These are phyloP conservation scores for Papilio protenor DNA, from an alignment of 2,888 invertebrate genomes.

Conservation along the genomic window DNA sequence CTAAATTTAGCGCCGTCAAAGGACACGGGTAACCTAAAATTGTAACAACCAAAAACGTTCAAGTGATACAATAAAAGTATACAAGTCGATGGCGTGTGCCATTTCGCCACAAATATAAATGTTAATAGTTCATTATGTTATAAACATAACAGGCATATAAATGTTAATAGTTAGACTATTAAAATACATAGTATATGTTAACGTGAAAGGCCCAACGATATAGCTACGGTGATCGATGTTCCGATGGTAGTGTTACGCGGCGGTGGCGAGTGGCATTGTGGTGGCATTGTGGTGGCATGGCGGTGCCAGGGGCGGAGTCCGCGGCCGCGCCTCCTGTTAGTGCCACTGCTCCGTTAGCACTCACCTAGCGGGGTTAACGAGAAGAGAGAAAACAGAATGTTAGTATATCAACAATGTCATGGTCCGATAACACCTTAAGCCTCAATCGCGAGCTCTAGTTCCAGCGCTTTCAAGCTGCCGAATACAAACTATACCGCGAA, in stretches of 20 bases:
- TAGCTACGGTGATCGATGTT: slow-evolving; percentile 83
- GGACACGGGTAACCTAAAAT: slow-evolving; percentile 73
- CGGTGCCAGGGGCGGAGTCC: slow-evolving; percentile 62
- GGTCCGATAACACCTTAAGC: slow-evolving; percentile 77
- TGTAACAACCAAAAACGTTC: slow-evolving; percentile 78
- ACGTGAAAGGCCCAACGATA: slow-evolving; percentile 84
- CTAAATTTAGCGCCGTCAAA: slow-evolving; percentile 69
- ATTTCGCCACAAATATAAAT: slow-evolving; percentile 71
- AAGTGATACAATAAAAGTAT: slow-evolving; percentile 81
- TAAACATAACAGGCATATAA: slow-evolving; percentile 85
- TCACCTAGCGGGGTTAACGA: slow-evolving; percentile 91
- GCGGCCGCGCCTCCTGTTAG: slow-evolving; percentile 78
- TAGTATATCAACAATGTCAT: slow-evolving; percentile 85
- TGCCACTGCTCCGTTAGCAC: slow-evolving; percentile 88
- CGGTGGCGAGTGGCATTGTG: slow-evolving; percentile 42
- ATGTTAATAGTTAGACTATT: slow-evolving; percentile 85
- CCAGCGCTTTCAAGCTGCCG: slow-evolving; percentile 69
- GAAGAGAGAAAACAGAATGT: slow-evolving; percentile 89
- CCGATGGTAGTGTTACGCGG: slow-evolving; percentile 81
- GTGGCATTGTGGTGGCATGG: slow-evolving; percentile 2
- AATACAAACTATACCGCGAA: slow-evolving; percentile 35
- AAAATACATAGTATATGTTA: slow-evolving; percentile 83
- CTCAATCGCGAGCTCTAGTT: slow-evolving; percentile 69
- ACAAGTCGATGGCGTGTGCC: slow-evolving; percentile 85
- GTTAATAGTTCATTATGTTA: slow-evolving; percentile 83